A percentile compares a stretch with the other conserved stretches of the same genome.
Evolutionary conservation across 2,797 vertebrate genomes (phyloP).

Genomic region (Clarias pachynema): DNA sequence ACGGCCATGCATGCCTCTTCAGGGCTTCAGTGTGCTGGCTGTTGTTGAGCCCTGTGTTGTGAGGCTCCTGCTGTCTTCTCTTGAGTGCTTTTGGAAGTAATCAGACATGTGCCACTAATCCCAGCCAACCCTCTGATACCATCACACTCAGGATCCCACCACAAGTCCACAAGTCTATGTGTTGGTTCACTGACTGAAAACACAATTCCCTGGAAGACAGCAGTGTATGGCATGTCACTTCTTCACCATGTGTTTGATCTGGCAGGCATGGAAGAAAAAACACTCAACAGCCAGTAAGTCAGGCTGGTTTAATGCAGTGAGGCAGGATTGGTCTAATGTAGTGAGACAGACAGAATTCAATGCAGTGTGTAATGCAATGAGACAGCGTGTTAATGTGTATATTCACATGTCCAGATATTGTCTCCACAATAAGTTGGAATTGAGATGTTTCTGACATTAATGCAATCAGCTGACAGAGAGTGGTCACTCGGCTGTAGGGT

Average conservation of each 20-base stretch:
- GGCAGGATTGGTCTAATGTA: conserved; percentile 1
- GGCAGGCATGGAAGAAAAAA: not conserved
- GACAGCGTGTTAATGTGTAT: conserved; percentile 52
- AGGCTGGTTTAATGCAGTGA: not conserved
- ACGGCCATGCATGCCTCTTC: not conserved
- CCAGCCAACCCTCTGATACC: conserved; percentile 36
- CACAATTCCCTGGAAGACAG: conserved; percentile 24
- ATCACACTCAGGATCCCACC: conserved; percentile 16
- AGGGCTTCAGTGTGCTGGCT: not conserved
- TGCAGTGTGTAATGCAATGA: conserved; percentile 12
- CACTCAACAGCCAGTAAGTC: not conserved
- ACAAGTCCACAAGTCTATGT: not conserved
- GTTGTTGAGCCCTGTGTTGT: not conserved
- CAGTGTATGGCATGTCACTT: conserved; percentile 23
- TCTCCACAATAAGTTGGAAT: conserved; percentile 40
- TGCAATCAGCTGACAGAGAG: conserved; percentile 36
- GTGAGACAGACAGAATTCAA: conserved; percentile 19
- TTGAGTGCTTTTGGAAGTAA: conserved; percentile 10
- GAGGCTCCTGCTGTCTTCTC: conserved; percentile 20
- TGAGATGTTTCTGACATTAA: conserved; percentile 43
- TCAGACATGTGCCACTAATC: conserved; percentile 45
- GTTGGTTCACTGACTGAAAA: conserved; percentile 25
- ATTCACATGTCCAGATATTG: conserved; percentile 44
- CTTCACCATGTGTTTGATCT: conserved; percentile 23
- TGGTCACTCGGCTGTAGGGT: conserved; percentile 20